Base-by-base conservation (phyloP, 2,888 invertebrate genomes). In the Dysmachus trigonus region DNA sequence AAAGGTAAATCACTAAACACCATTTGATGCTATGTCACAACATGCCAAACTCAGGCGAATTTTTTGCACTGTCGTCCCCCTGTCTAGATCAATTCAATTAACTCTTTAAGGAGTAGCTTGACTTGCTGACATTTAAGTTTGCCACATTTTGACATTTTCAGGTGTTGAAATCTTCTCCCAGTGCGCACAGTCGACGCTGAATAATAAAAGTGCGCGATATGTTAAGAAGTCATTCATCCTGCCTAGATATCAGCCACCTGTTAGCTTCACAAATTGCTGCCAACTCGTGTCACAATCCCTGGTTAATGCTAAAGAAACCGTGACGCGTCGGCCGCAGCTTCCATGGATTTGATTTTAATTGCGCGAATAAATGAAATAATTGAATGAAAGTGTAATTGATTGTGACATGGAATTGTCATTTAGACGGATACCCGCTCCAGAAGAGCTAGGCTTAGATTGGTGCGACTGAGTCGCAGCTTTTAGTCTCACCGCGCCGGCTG, bases 371-470 rank as follows among this genome's bases (percentile, higher is more conserved):
- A 87, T 87, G 81, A 87, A 84, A 87, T 87, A 87, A 85, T 86
- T 87, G 87, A 87, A 87, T 86, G 83, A 86, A 87, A 86, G 84
- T 87, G 87, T 86, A 86, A 87, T 86, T 84, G 87, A 87, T 87
- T 86, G 87, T 87, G 86, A 87, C 87, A 84, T 85, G 79, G 30
- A 84, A 85, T 86, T 86, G 86, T 87, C 87, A 87, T 87, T 86
- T 86, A 84, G 86, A 83, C 41, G 84, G 73, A 85, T 79, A 81
- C 85, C 73, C 31, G 41, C 35, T 33, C 33, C 18, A 33, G 53
- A 31, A 74, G 62, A 33, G n/a, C 33, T 84, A 41, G 35, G 22
- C 33, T 35, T 72, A 53, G 76, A 13, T 72, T 33, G 77, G 77
- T 33, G 35, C 62, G 30, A 31, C 81, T 38, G 38, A 35, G 6